Evolutionary conservation across 2,113 vertebrate genomes (phyloP), one percentile per base, ranked within the genome.

Genomic region (Festucalex cinctus): DNA sequence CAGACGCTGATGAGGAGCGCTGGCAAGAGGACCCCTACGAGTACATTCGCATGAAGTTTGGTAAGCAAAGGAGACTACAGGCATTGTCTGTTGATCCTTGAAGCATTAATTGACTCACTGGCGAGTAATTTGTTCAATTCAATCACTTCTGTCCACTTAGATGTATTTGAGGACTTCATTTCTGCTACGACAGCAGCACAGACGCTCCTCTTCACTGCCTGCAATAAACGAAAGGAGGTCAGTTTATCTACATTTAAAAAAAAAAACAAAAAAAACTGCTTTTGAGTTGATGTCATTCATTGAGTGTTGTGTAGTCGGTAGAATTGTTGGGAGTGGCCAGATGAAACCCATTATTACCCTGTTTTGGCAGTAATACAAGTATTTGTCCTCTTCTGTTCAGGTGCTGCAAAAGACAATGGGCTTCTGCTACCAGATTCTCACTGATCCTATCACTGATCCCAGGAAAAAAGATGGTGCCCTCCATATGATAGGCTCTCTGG

Each of bases 1-100:
- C 97, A 86, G 97, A 99, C 91, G 95, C 95, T 51, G 97, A 99
- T 87, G 95, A 98, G 72, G 96, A 98, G 73, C 92, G 98, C 63
- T 99, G 97, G 97, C 95, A 98, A 78, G 97, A 99, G 86, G 97
- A 99, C 82, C 96, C 97, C 1, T 99, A 99, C 12, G 97, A 99
- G 85, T 99, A 99, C 86, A 99, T 99, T 81, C 96, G 97, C 76
- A 98, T 99, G 97, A 99, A 99, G 70, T 99, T 99, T 81, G 97
- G 97, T 98, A 85, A 78, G 84, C 39, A 49, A 28, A 49, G 20
- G 19, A 17, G 7, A 13, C 20, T 7, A 0, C 0, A 66, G 28
- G 10, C 53, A n/a, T 19, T 51, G n/a, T 62, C n/a, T 10, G 65
- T 41, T 7, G 6, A 16, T 6, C 43, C 1, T 44, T 46, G 63